Conservation (phyloP, 2,797 vertebrate genomes). For the Bovichtus diacanthus region DNA sequence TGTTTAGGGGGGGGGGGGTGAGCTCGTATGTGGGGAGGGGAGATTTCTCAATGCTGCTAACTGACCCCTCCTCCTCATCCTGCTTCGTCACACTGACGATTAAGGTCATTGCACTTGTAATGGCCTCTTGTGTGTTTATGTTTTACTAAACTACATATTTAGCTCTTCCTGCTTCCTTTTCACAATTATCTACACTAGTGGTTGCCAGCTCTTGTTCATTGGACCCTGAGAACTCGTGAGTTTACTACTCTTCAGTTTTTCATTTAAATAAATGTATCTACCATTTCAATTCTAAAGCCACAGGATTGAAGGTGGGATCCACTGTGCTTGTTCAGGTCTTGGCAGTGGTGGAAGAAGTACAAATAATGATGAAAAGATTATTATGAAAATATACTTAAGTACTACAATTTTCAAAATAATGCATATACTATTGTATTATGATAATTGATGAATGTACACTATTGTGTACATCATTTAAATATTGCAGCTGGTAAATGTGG, state of each 20-base stretch:
- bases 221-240: background rate
- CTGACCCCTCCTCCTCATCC: slow-evolving; percentile 39
- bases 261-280: background rate
- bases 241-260: background rate
- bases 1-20: slow-evolving; percentile 40
- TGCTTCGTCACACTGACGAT: slow-evolving; percentile 46
- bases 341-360: background rate
- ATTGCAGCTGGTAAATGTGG: background rate
- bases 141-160: slow-evolving; percentile 29
- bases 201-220: background rate
- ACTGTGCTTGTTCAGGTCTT: background rate
- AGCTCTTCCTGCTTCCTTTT: slow-evolving; percentile 12
- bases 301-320: background rate
- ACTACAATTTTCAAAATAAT: too few species aligned
- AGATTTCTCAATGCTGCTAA: slow-evolving; percentile 19
- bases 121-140: slow-evolving; percentile 45
- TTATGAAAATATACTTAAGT: too few species aligned
- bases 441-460: too few species aligned
- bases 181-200: background rate
- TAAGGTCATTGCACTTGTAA: slow-evolving; percentile 54
- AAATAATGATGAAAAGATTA: too few species aligned
- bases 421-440: too few species aligned
- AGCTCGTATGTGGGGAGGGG: slow-evolving; percentile 24
- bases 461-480: too few species aligned
- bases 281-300: background rate